Conservation (phyloP, 2,797 vertebrate species). For the Lophius americanus region DNA sequence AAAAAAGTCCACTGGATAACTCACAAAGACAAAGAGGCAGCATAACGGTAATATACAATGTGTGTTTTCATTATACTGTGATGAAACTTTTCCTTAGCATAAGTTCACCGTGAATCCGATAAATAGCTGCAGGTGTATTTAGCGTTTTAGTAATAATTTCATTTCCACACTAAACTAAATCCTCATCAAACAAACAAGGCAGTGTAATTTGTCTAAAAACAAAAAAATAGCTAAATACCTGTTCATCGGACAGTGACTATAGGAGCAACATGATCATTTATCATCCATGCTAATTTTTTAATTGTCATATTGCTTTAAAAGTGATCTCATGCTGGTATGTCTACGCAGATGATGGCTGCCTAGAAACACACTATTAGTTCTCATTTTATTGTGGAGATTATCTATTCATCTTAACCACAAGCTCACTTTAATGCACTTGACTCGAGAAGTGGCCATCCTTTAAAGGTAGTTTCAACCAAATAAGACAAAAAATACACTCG, state of each 20-base stretch:
- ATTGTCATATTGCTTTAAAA: slow-evolving; percentile 6
- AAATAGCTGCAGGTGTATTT: slow-evolving; percentile 10
- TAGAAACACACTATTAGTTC: slow-evolving; percentile 11
- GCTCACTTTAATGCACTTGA: slow-evolving; percentile 2
- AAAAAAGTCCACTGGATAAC: slow-evolving; percentile 15
- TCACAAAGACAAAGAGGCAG: slow-evolving; percentile 35
- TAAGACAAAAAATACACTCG: too few relatives aligned
- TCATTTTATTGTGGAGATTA: not conserved
- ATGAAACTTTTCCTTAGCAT: slow-evolving; percentile 28
- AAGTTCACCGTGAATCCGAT: slow-evolving; percentile 19
- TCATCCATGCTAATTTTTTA: slow-evolving; percentile 19
- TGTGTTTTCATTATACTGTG: slow-evolving; percentile 12
- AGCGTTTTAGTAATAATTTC: slow-evolving; percentile 12
- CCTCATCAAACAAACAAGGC: slow-evolving; percentile 14
- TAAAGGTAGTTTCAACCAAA: too few relatives aligned
- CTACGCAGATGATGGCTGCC: slow-evolving; percentile 16
- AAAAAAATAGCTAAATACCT: slow-evolving; percentile 26
- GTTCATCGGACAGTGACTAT: slow-evolving; percentile 9
- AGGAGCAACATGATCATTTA: slow-evolving; percentile 5
- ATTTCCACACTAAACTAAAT: slow-evolving; percentile 15
- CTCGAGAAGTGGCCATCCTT: too few relatives aligned
- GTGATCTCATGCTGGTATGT: slow-evolving; percentile 19
- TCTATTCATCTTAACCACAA: not conserved
- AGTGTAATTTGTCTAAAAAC: slow-evolving; percentile 29
- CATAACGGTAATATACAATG: slow-evolving; percentile 9